These are phyloP conservation scores for Terebella lapidaria DNA, from an alignment of 2,888 invertebrate species.

Conservation along the genomic window DNA sequence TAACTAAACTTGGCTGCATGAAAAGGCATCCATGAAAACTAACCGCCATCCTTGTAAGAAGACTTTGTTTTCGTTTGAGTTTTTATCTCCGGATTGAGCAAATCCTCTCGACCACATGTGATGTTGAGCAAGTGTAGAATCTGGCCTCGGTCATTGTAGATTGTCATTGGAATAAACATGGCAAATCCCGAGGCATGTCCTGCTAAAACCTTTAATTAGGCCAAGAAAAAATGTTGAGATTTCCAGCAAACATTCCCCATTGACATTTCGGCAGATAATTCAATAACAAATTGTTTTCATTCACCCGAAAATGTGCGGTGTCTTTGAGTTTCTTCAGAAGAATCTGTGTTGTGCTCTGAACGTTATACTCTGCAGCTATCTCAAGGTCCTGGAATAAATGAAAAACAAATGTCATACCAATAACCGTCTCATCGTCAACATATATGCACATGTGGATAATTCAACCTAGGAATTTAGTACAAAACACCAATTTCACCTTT, in stretches of 20 bases:
- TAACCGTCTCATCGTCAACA: too few relatives aligned
- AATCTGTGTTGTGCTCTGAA: constrained; percentile 48
- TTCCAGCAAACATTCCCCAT: too few relatives aligned
- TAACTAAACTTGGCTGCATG: too few relatives aligned
- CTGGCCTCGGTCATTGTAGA: constrained; percentile 43
- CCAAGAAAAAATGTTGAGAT: too few relatives aligned
- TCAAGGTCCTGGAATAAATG: constrained; percentile 58
- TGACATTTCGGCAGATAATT: too few relatives aligned
- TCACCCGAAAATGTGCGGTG: constrained; percentile 51
- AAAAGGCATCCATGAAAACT: too few relatives aligned
- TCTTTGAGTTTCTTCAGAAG: constrained; percentile 56
- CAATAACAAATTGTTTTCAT: too few relatives aligned
- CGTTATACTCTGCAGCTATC: constrained; percentile 55
- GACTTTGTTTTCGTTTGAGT: too few relatives aligned
- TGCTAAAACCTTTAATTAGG: too few relatives aligned
- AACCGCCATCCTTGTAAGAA: too few relatives aligned
- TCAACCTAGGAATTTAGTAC: too few relatives aligned
- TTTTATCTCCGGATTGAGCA: constrained; percentile 1
- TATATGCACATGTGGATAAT: too few relatives aligned
- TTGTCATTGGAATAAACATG: constrained; percentile 53
- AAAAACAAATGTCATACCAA: constrained; percentile 7
- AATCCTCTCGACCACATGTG: constrained; percentile 53
- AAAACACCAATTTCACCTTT: constrained; percentile 54
- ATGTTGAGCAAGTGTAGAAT: constrained; percentile 55
- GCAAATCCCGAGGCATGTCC: constrained; percentile 42